A percentile compares a stretch with the other conserved stretches of the same genome.
Evolutionary conservation across 2,888 invertebrate species (phyloP).

Genomic region (Diplolepis rosae): DNA sequence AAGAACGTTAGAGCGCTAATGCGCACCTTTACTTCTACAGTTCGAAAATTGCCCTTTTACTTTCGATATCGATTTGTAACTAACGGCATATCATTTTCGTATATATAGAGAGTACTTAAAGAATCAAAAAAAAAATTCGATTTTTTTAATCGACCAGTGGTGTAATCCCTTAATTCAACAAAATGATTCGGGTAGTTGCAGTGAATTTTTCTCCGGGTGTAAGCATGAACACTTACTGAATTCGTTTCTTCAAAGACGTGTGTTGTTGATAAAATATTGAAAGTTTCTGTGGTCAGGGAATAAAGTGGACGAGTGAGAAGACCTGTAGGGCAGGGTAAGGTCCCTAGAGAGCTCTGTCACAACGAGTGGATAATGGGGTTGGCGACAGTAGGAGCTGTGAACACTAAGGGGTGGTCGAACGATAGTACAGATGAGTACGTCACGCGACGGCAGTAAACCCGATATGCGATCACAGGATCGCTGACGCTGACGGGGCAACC

Average conservation of each 20-base stretch:
- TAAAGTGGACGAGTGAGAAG: slow-evolving; percentile 40
- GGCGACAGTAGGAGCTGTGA: slow-evolving; percentile 60
- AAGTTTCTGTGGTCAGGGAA: slow-evolving; percentile 46
- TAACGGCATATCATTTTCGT: too few species aligned
- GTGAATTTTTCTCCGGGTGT: too few species aligned
- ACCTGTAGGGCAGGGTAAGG: slow-evolving; percentile 37
- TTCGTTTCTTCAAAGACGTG: neutral
- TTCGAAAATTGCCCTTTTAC: too few species aligned
- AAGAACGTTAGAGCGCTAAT: too few species aligned
- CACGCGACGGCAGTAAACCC: slow-evolving; percentile 72
- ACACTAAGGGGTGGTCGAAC: slow-evolving; percentile 56
- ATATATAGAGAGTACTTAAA: too few species aligned
- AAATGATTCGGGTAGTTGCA: too few species aligned
- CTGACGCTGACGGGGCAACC: slow-evolving; percentile 71
- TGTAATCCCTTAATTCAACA: too few species aligned
- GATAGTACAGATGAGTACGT: slow-evolving; percentile 68
- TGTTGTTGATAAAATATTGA: slow-evolving; percentile 32
- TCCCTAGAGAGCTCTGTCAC: slow-evolving; percentile 72
- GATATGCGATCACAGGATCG: slow-evolving; percentile 68
- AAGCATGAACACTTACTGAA: neutral
- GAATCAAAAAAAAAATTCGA: too few species aligned
- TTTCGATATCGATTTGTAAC: too few species aligned
- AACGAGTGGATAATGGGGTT: slow-evolving; percentile 71
- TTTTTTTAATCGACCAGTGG: too few species aligned
- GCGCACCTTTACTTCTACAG: too few species aligned